phyloP scores from a whole-genome alignment of 2,113 vertebrate species.

The Eulemur rufifrons region DNA sequence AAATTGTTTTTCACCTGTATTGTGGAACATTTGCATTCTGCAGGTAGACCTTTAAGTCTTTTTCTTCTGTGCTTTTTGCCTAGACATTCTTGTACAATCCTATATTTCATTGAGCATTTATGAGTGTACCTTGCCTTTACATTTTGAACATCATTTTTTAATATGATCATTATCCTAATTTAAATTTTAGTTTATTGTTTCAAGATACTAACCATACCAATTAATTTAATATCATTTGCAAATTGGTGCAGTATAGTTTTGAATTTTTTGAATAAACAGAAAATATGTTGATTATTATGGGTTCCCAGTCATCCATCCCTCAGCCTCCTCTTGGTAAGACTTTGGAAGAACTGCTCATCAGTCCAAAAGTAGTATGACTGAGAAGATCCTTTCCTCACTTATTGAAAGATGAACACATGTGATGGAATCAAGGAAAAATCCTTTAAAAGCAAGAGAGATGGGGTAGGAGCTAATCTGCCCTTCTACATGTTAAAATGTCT shows the following conservation, averaged over 20 bases:
- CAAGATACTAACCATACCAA: neutral
- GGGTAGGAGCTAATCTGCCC: neutral
- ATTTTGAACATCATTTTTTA: neutral
- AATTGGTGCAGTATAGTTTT: neutral
- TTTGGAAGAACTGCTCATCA: slow-evolving; percentile 16
- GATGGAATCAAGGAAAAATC: slow-evolving; percentile 18
- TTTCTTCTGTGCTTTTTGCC: neutral
- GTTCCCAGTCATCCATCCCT: neutral
- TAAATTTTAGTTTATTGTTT: slow-evolving; percentile 22
- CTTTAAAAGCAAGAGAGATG: neutral
- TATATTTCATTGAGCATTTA: neutral
- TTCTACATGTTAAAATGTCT: neutral
- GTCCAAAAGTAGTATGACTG: neutral
- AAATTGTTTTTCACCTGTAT: neutral
- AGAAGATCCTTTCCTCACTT: neutral
- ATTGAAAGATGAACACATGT: slow-evolving; percentile 21
- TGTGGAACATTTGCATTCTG: neutral
- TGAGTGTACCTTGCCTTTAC: neutral
- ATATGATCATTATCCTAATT: neutral
- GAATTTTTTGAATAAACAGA: slow-evolving; percentile 15
- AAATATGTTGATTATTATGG: neutral
- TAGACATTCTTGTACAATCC: neutral
- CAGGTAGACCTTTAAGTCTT: neutral
- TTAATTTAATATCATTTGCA: slow-evolving; percentile 21
- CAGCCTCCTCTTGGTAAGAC: neutral